Conservation (phyloP, 2,113 vertebrate species). For the Crocuta crocuta region DNA sequence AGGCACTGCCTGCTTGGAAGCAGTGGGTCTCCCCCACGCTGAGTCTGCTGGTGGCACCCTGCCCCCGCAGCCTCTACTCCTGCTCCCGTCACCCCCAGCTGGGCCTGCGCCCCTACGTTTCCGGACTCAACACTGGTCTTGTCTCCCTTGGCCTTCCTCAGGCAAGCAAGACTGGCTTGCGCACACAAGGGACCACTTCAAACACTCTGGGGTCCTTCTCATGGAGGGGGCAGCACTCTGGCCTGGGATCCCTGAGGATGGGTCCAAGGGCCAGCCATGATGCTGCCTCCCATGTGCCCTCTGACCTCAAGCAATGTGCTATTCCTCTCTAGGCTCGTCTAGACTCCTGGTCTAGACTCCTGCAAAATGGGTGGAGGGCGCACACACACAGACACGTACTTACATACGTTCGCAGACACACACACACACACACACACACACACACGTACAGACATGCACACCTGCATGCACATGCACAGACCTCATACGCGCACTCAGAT, state of each 20-base stretch:
- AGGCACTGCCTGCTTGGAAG: not conserved
- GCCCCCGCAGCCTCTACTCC: not conserved
- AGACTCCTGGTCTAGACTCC: not conserved
- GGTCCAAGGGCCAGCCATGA: not conserved
- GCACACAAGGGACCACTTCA: not conserved
- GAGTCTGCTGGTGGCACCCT: not conserved
- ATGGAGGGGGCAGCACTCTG: not conserved
- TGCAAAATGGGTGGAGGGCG: not conserved
- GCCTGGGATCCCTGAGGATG: not conserved
- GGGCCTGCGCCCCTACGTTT: not conserved
- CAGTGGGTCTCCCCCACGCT: too few species aligned
- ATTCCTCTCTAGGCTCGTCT: fast-evolving
- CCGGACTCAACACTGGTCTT: too few species aligned
- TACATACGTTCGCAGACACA: not conserved
- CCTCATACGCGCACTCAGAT: not conserved
- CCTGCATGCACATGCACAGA: not conserved
- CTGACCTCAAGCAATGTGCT: not conserved
- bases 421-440: not conserved
- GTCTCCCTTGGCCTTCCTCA: not conserved
- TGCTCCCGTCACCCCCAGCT: not conserved
- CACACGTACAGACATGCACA: not conserved
- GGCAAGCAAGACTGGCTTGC: not conserved
- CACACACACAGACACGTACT: not conserved
- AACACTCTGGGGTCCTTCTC: not conserved
- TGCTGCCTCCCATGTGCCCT: not conserved